Base-by-base conservation (phyloP, 2,888 invertebrate genomes). In the Drosophila kambysellisi region DNA sequence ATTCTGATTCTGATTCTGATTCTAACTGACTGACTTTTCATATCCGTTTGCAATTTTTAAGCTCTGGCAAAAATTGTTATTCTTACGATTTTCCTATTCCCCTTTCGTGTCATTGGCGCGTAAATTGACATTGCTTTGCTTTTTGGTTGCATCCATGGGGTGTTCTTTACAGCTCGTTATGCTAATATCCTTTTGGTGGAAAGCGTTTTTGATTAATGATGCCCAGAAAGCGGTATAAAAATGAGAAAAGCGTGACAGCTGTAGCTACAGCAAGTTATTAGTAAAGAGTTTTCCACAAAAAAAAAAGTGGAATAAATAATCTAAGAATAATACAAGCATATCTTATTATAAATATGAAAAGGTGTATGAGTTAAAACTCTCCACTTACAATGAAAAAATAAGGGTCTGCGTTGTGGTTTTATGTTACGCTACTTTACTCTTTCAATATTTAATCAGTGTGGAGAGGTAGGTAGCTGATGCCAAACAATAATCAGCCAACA, bases 131-230 rank as follows among this genome's bases (percentile, higher is more conserved):
- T 79, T 73, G 74, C 88, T 89, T 87, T 84, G 87, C 86, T 87
- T 86, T 86, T 74, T 68, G 56, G 48, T 33, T 54, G 51, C 20
- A 61, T 57, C 48, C 51, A 17, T 32, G 46, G 35, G 11, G 29
- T 59, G 46, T 58, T 61, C 43, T 65, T 74, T 54, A 54, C 41
- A 73, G 65, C 74, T 76, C 78, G 79, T 83, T 88, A 91, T 90
- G 91, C 82, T 91, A 89, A 91, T 91, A 80, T 80, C 70, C 78
- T 71, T 67, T 77, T 74, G 63, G 53, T 57, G 60, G 68, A 86
- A 86, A 84, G 84, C 81, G 87, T 91, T 91, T 89, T 89, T 91
- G 91, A 90, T 91, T 90, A 90, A 90, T 90, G 90, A 87, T 89
- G 65, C 43, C 56, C 29, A 9, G 57, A 43, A 37, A 50, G 53